phyloP scores from a whole-genome alignment of 2,888 invertebrate species.

The Branchipolynoe longqiensis region DNA sequence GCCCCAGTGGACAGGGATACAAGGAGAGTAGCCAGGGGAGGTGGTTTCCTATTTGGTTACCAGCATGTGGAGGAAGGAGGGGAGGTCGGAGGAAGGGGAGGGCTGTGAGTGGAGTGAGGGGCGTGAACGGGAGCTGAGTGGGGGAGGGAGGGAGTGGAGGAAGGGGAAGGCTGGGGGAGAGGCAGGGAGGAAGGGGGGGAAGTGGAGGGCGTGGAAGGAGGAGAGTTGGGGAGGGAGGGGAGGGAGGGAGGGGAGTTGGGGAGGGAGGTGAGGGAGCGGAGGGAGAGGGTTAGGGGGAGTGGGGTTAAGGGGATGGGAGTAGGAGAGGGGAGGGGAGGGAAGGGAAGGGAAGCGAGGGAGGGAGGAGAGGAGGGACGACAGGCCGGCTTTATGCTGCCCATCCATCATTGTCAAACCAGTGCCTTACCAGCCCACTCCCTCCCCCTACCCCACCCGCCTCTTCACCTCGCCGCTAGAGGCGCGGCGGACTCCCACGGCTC shows the following conservation, averaged over 20 bases:
- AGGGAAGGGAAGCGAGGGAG: background rate
- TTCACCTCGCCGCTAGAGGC: slow-evolving; percentile 21
- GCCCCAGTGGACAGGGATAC: too few relatives aligned
- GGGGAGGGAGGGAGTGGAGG: background rate
- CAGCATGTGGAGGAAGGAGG: background rate
- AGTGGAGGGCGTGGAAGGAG: background rate
- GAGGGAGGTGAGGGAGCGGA: background rate
- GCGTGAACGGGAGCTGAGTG: background rate
- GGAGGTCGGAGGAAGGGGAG: background rate
- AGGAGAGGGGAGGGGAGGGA: background rate
- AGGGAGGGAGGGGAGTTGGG: background rate
- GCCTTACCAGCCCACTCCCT: background rate
- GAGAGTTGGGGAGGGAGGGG: background rate
- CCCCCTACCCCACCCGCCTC: background rate
- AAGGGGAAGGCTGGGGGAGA: background rate
- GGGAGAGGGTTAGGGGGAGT: background rate
- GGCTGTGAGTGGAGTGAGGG: background rate
- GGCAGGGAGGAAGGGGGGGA: background rate
- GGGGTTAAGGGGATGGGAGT: background rate
- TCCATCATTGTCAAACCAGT: slow-evolving; percentile 7
- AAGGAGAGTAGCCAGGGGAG: too few relatives aligned
- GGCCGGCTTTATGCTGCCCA: too few relatives aligned
- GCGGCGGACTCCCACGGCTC: background rate
- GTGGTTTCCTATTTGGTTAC: background rate
- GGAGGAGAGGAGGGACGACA: too few relatives aligned